Base-by-base conservation (phyloP, 1,140 invertebrate species). In the Akabosia matsudoensis region DNA sequence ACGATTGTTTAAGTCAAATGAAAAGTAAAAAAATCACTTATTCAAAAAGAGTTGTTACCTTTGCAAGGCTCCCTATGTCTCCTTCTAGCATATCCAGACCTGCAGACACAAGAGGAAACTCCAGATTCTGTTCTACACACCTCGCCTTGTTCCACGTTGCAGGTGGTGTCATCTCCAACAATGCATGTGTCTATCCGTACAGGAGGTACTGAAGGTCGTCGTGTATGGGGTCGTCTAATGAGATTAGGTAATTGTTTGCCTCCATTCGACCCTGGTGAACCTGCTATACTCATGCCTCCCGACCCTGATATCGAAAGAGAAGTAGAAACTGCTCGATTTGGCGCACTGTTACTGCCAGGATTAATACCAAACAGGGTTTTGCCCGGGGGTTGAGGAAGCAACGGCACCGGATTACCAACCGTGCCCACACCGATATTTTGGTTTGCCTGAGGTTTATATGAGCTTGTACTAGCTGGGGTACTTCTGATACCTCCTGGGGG, bases 81-180 rank as follows among this genome's bases (percentile, higher is more conserved):
- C 1, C 92, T 85, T 72, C 93, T 86, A 0, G 92, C 93, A 82
- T 90, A 95, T 24, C 95, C 93, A 75, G 92, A 92, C 76, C 93
- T 87, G 83, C 95, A 97, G 78, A 93, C 91, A 83, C 95, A 97
- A 73, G 93, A 93, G 13, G 93, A 95, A n/a, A 96, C 94, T 2
- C 94, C 94, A 77, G 88, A 88, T 85, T 96, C 92, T 0, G 93
- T 96, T 76, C 90, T 89, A 83, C 95, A 97, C 64, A 90, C 89
- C 83, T 97, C 95, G 82, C 95, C 92, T 83, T 95, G 91, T 28
- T 91, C 90, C 64, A 89, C 87, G 82, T 96, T 93, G 82, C 95
- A 97, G 0, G 95, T 96, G n/a, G 92, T 91, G 80, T 95, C 92
- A 80, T 97, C 94, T 1, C 94, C 95, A 0, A 96, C 94, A 30